Evolutionary conservation across 2,113 vertebrate species (phyloP), one percentile per base, ranked within the genome.

Genomic region (Beaufortia kweichowensis): DNA sequence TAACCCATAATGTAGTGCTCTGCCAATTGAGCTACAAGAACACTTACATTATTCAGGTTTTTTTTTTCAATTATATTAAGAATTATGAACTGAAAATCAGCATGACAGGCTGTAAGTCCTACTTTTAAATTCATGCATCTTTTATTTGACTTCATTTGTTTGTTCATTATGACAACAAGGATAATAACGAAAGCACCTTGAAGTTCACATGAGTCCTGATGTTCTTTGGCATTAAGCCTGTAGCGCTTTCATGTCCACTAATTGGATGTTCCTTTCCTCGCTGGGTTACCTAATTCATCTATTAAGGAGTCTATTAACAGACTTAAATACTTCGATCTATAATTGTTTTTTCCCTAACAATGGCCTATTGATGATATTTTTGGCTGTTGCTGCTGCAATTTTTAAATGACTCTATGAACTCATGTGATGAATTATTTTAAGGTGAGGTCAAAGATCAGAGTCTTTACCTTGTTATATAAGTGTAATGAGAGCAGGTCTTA

Each of bases 391-490:
- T 29, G 1, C 4, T 33, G 7, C 21, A 68, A 28, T 35, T 12
- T 8, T 6, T 39, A 46, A 41, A 2, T 57, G 21, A 76, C 57
- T 24, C 61, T 50, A 28, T 70, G 75, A 75, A 41, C 56, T 39
- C 26, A 28, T 19, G 12, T 35, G 10, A 24, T 35, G 75, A 57
- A 73, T 59, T 61, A 70, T 14, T 59, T 41, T 57, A 35, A 33
- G 35, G 50, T 65, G 29, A 64, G 48, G 26, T 14, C 33, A 62
- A 46, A 81, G 82, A 83, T 88, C 81, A 88, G 63, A 79, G 75
- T 79, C 67, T 21, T 81, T 85, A 84, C 87, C 86, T 85, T 67
- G 64, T 90, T 90, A 90, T 85, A 82, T 86, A 90, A 90, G 82
- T 72, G 78, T 43, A 87, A 87, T 68, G 69, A 85, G 82, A 85